Evolutionary conservation across 2,113 vertebrate species (phyloP).

Genomic region (Lamprotornis superbus): DNA sequence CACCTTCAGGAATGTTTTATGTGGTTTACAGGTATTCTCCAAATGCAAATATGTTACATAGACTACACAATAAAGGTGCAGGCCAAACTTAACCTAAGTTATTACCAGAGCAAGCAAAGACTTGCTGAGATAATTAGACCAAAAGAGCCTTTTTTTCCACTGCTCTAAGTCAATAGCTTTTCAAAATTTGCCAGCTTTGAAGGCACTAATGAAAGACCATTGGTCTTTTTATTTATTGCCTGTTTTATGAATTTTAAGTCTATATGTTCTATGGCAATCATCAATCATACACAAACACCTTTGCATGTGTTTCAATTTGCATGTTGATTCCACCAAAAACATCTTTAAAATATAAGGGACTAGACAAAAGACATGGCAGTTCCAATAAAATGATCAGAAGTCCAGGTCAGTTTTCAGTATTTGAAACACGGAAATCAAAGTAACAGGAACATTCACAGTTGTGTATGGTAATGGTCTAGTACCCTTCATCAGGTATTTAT

Average conservation of each 20-base stretch:
- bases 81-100: background rate
- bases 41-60: background rate
- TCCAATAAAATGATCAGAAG: background rate
- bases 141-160: background rate
- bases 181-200: background rate
- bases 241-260: background rate
- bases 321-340: background rate
- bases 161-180: background rate
- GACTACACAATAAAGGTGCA: background rate
- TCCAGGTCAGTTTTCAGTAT: background rate
- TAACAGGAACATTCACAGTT: background rate
- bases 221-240: background rate
- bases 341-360: background rate
- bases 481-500: background rate
- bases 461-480: background rate
- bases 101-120: background rate
- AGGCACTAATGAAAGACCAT: background rate
- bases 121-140: background rate
- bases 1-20: background rate
- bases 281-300: background rate
- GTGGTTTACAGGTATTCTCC: background rate
- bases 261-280: background rate
- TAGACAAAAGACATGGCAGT: background rate
- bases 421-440: background rate
- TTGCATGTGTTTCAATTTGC: background rate